These are phyloP conservation scores for Drosophila kohkoa DNA, from an alignment of 1,140 invertebrate genomes.

Conservation along the genomic window DNA sequence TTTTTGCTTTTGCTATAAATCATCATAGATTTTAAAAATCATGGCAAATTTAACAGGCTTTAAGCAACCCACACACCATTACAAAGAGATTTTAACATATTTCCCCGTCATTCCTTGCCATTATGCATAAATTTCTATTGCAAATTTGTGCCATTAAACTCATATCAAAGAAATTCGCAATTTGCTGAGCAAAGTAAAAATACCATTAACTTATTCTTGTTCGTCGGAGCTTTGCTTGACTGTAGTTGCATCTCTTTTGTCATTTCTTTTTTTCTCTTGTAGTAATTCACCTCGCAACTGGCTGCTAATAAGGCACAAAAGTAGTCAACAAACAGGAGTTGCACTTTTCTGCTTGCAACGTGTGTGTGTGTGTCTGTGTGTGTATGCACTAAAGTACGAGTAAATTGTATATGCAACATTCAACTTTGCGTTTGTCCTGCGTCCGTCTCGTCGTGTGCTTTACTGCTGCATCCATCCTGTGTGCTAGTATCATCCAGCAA, in stretches of 20 bases:
- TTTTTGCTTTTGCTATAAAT: too few relatives aligned
- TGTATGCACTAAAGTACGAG: background rate
- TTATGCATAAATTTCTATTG: too few relatives aligned
- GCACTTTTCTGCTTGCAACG: conserved; percentile 15
- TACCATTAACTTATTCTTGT: background rate
- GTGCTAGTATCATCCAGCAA: conserved; percentile 18
- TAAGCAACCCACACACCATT: too few relatives aligned
- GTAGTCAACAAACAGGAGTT: conserved; percentile 64
- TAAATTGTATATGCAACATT: background rate
- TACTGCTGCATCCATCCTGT: conserved; percentile 33
- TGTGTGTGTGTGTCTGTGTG: too few relatives aligned
- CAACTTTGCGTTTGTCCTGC: conserved; percentile 65
- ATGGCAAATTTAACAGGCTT: too few relatives aligned
- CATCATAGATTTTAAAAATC: too few relatives aligned
- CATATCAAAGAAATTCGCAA: too few relatives aligned
- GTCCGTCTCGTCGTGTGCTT: conserved; percentile 25
- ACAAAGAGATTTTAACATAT: too few relatives aligned
- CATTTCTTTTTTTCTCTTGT: conserved; percentile 2
- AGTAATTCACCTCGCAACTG: conserved; percentile 30
- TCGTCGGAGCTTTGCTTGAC: background rate
- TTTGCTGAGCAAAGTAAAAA: too few relatives aligned
- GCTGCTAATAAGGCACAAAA: conserved; percentile 66
- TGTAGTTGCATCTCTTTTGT: background rate
- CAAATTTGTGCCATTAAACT: too few relatives aligned
- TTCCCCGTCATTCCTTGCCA: too few relatives aligned